phyloP scores from a whole-genome alignment of 2,888 invertebrate genomes.

The Hirtodrosophila cameraria region DNA sequence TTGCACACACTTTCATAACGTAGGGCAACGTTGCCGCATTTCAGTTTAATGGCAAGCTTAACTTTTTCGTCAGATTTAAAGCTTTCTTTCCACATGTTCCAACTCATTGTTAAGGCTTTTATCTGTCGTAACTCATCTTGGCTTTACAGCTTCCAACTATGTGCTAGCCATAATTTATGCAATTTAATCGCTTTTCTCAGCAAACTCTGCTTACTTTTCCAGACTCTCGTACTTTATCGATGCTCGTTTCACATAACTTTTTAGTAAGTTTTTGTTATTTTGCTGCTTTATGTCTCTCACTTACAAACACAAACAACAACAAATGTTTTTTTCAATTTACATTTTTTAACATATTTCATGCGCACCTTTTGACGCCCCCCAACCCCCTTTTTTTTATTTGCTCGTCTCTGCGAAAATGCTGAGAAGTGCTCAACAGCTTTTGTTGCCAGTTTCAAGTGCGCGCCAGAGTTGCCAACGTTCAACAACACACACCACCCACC shows the following conservation, averaged over 20 bases:
- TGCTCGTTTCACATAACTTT: slow-evolving; percentile 54
- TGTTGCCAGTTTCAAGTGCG: slow-evolving; percentile 58
- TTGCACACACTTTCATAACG: too few species aligned
- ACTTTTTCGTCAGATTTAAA: slow-evolving; percentile 10
- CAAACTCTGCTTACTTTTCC: slow-evolving; percentile 20
- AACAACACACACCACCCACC: slow-evolving; percentile 17
- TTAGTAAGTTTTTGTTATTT: slow-evolving; percentile 4
- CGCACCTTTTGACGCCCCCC: slow-evolving; percentile 39
- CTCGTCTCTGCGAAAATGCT: slow-evolving; percentile 5
- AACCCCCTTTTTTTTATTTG: slow-evolving; percentile 20
- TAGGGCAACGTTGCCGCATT: slow-evolving; percentile 32
- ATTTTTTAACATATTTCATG: slow-evolving; percentile 68
- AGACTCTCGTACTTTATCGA: slow-evolving; percentile 31
- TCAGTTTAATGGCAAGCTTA: slow-evolving; percentile 15
- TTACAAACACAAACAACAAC: slow-evolving; percentile 35
- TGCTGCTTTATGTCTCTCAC: neutral
- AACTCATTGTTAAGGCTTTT: slow-evolving; percentile 21
- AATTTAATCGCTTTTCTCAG: slow-evolving; percentile 65
- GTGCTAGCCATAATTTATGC: slow-evolving; percentile 57
- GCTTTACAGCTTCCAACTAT: slow-evolving; percentile 51
- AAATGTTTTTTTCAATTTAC: slow-evolving; percentile 62
- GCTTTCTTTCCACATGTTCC: slow-evolving; percentile 22
- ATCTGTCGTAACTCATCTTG: slow-evolving; percentile 61
- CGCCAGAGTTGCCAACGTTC: neutral
- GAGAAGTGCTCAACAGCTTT: slow-evolving; percentile 31